Base-by-base conservation (phyloP, 2,888 invertebrate species). In the Pseudococcus viburni region DNA sequence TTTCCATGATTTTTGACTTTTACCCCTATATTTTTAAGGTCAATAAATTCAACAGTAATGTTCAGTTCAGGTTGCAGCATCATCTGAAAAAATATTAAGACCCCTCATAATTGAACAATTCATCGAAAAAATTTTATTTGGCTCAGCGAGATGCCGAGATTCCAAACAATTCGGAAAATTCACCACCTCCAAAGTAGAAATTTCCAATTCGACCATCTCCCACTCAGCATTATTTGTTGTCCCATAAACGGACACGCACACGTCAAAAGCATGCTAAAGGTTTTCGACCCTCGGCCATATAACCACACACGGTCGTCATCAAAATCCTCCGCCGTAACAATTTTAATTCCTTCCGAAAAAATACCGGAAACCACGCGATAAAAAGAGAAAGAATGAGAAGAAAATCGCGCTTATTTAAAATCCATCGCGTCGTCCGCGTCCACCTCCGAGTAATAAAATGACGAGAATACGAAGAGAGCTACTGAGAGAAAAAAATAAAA, bases 381-480 rank as follows among this genome's bases (percentile, higher is more conserved):
- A 73, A 59, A 59, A 33, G 26, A 33, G 26, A 33, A 3, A 1
- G 26, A 33, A 33, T 1, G 26, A 59, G 19, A 19, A n/a, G 59
- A 59, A 59, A 59, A 59, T 59, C 59, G 59, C 59, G 12, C 68
- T 33, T 73, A 73, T 73, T 73, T 73, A 73, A 73, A 73, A 73
- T 73, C 68, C 33, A 73, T 73, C 26, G 26, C 26, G 26, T 33
- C 26, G 26, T 33, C 26, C 26, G 26, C 68, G 68, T 73, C 68
- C 68, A 73, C 68, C 68, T 59, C 68, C 15, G 11, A 17, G 19
- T 59, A 59, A 59, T 59, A 59, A 59, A 59, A 59, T 59, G 59
- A 59, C 59, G 19, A 59, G 59, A 59, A 19, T 5, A 6, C 6
- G 19, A 19, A n/a, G 19, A 59, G 59, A 33, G 26, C 26, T 33